Evolutionary conservation across 2,797 vertebrate species (phyloP).

Genomic region (Chaetophractus vellerosus): DNA sequence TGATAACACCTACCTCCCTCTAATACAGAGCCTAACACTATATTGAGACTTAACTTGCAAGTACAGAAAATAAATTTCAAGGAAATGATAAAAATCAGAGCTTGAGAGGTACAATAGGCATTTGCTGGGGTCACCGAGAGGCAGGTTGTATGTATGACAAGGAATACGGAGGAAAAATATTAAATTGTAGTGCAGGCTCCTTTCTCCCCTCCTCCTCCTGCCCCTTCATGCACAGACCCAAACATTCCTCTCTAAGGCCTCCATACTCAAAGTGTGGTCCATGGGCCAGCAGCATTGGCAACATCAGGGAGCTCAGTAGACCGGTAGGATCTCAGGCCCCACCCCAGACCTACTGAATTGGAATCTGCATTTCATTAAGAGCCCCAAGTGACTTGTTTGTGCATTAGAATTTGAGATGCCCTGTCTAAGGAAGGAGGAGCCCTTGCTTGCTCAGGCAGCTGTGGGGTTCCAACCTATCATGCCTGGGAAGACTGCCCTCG

Average conservation of each 20-base stretch:
- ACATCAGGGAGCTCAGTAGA: background rate
- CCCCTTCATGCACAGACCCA: background rate
- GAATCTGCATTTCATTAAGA: background rate
- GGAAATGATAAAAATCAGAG: constrained; percentile 72
- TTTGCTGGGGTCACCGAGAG: background rate
- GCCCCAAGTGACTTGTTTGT: too few relatives aligned
- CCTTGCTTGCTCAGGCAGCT: background rate
- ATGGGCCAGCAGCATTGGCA: background rate
- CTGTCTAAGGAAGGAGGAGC: background rate
- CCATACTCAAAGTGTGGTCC: background rate
- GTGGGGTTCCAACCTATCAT: background rate
- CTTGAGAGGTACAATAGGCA: background rate
- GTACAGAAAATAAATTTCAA: constrained; percentile 60
- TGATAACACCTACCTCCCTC: background rate
- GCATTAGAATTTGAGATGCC: background rate
- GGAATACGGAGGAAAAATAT: background rate
- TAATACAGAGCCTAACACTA: background rate
- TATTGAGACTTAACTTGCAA: constrained; percentile 50
- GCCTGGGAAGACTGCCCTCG: background rate
- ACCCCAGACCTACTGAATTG: background rate
- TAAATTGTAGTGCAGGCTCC: background rate
- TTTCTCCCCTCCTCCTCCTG: background rate
- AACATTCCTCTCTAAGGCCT: background rate
- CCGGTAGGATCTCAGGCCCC: background rate
- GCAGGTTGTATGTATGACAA: background rate